Conservation (phyloP, 1,140 invertebrate genomes). For the Solenopsis invicta region DNA sequence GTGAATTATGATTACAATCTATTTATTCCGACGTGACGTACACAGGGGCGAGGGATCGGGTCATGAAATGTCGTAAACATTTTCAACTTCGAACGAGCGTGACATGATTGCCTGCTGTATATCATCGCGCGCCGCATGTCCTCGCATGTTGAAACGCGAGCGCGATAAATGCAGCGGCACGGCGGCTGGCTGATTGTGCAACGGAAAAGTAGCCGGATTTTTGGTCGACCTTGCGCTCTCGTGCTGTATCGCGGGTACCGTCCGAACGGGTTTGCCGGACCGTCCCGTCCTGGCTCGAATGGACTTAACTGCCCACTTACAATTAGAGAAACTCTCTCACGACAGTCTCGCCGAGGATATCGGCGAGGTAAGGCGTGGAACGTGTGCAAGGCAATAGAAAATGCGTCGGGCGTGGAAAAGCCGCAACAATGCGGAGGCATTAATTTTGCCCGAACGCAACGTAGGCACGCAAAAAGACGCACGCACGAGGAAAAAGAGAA, state of each 20-base stretch:
- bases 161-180: constrained; percentile 37
- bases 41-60: neutral
- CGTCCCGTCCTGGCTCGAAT: neutral
- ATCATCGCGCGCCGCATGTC: constrained; percentile 26
- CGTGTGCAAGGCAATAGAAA: neutral
- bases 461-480: neutral
- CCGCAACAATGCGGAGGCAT: constrained; percentile 35
- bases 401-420: constrained; percentile 14
- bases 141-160: constrained; percentile 59
- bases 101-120: constrained; percentile 30
- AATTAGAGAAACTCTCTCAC: constrained; percentile 10
- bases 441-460: constrained; percentile 29
- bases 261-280: neutral
- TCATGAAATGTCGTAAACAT: constrained; percentile 26
- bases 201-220: constrained; percentile 79
- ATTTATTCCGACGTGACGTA: neutral
- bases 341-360: neutral
- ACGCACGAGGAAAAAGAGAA: neutral
- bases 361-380: neutral
- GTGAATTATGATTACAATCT: constrained; percentile 28
- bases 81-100: constrained; percentile 12
- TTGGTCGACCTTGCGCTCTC: constrained; percentile 78
- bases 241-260: neutral
- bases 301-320: neutral
- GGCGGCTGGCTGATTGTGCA: constrained; percentile 56